Conservation (phyloP, 1,140 invertebrate genomes). For the Globodera ellingtonae region DNA sequence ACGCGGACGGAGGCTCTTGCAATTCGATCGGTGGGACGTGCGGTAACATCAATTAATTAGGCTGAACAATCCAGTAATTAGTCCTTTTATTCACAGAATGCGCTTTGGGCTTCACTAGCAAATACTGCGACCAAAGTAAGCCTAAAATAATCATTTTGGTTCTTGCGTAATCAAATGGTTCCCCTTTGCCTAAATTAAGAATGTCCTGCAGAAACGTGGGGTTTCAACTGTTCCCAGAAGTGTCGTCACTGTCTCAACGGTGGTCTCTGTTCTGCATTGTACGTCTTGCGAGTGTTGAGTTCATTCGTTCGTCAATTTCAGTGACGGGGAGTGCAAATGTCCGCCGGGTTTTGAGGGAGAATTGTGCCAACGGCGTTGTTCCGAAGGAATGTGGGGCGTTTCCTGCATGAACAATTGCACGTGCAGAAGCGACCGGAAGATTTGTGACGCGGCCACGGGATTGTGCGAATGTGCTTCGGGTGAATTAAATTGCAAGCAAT, state of each 20-base stretch:
- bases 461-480: conserved; percentile 85
- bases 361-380: conserved; percentile 62
- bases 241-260: conserved; percentile 53
- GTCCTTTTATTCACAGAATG: conserved; percentile 49
- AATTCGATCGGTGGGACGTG: conserved; percentile 66
- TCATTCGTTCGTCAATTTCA: neutral
- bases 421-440: conserved; percentile 51
- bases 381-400: conserved; percentile 66
- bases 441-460: conserved; percentile 84
- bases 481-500: conserved; percentile 67
- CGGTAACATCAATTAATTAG: neutral
- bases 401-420: conserved; percentile 60
- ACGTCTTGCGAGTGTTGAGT: neutral
- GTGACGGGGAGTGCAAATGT: conserved; percentile 76
- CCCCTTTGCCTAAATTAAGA: conserved; percentile 41
- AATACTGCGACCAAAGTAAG: conserved; percentile 46
- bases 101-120: conserved; percentile 64
- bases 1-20: conserved; percentile 36
- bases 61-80: neutral
- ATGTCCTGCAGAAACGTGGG: conserved; percentile 70
- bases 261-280: conserved; percentile 74
- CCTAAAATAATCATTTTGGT: conserved; percentile 66
- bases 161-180: conserved; percentile 52
- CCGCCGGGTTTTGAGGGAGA: conserved; percentile 59
- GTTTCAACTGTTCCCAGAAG: conserved; percentile 66